These are phyloP conservation scores for Chauna torquata DNA, from an alignment of 2,113 vertebrate species.

Conservation along the genomic window DNA sequence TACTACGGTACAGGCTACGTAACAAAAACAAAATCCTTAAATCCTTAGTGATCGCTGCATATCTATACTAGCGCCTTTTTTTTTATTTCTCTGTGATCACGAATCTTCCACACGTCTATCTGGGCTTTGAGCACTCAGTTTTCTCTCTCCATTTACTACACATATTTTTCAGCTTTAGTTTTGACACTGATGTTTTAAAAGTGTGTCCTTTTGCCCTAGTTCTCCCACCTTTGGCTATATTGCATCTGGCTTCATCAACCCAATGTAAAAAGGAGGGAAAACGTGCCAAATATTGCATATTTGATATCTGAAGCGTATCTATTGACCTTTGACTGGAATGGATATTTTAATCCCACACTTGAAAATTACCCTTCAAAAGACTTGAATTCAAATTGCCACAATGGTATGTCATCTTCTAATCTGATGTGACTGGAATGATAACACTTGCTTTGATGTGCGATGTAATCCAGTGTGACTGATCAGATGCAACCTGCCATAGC, in stretches of 20 bases:
- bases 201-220: neutral
- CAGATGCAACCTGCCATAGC: conserved; percentile 46
- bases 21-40: neutral
- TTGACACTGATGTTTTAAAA: neutral
- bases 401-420: conserved; percentile 61
- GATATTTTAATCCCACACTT: conserved; percentile 64
- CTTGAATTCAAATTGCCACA: conserved; percentile 55
- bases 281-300: neutral
- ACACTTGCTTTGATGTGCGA: conserved; percentile 47
- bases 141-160: neutral
- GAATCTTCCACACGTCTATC: neutral
- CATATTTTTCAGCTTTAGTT: neutral
- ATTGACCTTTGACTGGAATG: conserved; percentile 59
- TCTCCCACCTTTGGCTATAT: neutral
- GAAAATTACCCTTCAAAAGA: conserved; percentile 68
- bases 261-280: neutral
- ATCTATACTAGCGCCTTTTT: neutral
- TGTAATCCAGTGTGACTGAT: conserved; percentile 49
- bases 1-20: neutral
- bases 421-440: conserved; percentile 62
- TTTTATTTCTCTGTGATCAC: neutral
- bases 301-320: conserved; percentile 39
- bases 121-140: neutral
- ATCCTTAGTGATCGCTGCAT: neutral
- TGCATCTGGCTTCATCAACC: conserved; percentile 4